Base-by-base conservation (phyloP, 1,140 invertebrate species). In the Macrocentrus cingulum region DNA sequence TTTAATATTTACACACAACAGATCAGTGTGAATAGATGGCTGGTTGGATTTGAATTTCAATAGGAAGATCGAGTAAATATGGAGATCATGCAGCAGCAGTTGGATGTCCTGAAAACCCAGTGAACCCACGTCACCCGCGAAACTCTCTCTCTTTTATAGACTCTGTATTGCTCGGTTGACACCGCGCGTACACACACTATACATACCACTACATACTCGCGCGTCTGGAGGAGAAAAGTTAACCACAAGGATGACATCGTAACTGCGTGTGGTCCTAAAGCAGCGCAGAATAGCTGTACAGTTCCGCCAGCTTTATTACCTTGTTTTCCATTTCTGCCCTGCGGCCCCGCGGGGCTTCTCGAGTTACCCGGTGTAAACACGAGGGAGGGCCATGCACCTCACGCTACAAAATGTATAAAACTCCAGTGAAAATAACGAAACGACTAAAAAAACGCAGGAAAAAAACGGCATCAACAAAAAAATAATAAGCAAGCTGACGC, bases 361-460 rank as follows among this genome's bases (percentile, higher is more conserved):
- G 36, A 49, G 56, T 62, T 62, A 58, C 60, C 29, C 60, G 54
- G 60, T 62, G 60, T 55, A 62, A 62, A 58, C 60, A 58, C 58
- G 45, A 57, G 44, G 45, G 25, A 51, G 19, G 8, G 29, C 29
- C 36, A 54, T 39, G 39, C 20, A n/a, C 37, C 48, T 23, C 41
- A 61, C 59, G 52, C 56, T 61, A 56, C 50, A 29, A 55, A 44
- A 42, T 56, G 37, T 52, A 25, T n/a, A 25, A 13, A 16, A n/a
- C 18, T 37, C 13, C n/a, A 34, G 44, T 37, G 25, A 37, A 29
- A 29, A 29, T 29, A 29, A 5, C 4, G 25, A 9, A 29, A 29
- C 18, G 25, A 29, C 4, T 29, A 9, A 29, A 29, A 29, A 29
- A n/a, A n/a, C n/a, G 25, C 25, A 9, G 9, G 25, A 29, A 9